Evolutionary conservation across 2,113 vertebrate species (phyloP), one percentile per base, ranked within the genome.

Genomic region (Alligator sinensis): DNA sequence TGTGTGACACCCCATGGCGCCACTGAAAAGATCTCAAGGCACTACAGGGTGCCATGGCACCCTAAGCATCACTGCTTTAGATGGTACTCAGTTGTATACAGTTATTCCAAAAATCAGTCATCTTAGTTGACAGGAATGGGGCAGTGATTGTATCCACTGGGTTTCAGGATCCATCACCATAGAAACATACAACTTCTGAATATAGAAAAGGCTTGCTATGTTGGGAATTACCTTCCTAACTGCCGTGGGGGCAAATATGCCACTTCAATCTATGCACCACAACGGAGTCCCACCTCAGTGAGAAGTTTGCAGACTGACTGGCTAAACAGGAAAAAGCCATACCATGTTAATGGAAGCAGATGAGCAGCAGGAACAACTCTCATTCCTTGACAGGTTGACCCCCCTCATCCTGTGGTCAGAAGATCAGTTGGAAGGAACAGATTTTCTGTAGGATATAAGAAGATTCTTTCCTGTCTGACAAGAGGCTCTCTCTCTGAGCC

Each of bases 81-180:
- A 38, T 38, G 38, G 38, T 38, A 38, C 5, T 38, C 38, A 38
- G 38, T 38, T 38, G 38, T 38, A 38, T 38, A 38, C 38, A 38
- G 38, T 8, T 38, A 38, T 38, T 38, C 38, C 38, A 34, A 34
- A 38, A 38, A 38, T 38, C 38, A 8, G 38, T 38, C 38, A 38
- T 38, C 38, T 38, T 8, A 77, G 59, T 0, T 77, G 10, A 18
- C 47, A 84, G 12, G 38, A 1, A 1, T 24, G 38, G 70, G 11
- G 27, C 30, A 82, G 59, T 38, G 82, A 77, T 27, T 90, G 55
- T 5, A 38, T 4, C 61, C 5, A 47, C 28, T 87, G 58, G 93
- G 63, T 15, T 28, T 75, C 3, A 55, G 55, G 85, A 57, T 34
- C 58, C 77, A 78, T 30, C 28, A 78, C n/a, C 57, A 77, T 4